phyloP scores from a whole-genome alignment of 2,888 invertebrate genomes.

The Macrosiphum euphorbiae region DNA sequence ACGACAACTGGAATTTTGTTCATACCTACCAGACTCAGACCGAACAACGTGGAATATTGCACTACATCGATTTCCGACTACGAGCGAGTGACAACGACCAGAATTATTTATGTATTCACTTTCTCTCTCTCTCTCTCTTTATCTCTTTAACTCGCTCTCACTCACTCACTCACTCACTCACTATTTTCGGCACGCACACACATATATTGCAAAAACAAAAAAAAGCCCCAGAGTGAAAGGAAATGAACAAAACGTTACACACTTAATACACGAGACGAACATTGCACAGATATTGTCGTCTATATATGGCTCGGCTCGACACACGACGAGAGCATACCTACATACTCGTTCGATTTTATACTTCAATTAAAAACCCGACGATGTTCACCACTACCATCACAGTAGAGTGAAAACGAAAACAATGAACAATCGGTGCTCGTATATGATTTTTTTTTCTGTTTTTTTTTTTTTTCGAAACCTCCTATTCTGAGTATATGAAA shows the following conservation, averaged over 20 bases:
- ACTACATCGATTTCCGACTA: neutral
- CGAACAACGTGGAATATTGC: neutral
- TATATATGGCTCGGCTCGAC: neutral
- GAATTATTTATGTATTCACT: neutral
- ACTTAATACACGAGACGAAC: neutral
- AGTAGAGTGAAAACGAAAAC: neutral
- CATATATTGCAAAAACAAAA: neutral
- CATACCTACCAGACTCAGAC: neutral
- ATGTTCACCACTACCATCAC: neutral
- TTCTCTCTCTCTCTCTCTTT: neutral
- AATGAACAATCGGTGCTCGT: neutral
- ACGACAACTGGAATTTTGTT: neutral
- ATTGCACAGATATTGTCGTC: neutral
- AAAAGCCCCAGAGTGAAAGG: neutral
- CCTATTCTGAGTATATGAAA: neutral
- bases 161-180: too few species aligned
- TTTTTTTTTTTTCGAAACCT: neutral
- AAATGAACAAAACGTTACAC: neutral
- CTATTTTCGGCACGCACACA: too few species aligned
- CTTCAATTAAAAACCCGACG: constrained; percentile 28
- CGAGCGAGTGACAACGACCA: neutral
- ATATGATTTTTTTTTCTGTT: neutral
- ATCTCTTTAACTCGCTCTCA: too few species aligned
- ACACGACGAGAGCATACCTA: neutral
- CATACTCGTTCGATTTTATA: neutral